phyloP scores from a whole-genome alignment of 1,140 invertebrate species.

The Danaus melanippus region DNA sequence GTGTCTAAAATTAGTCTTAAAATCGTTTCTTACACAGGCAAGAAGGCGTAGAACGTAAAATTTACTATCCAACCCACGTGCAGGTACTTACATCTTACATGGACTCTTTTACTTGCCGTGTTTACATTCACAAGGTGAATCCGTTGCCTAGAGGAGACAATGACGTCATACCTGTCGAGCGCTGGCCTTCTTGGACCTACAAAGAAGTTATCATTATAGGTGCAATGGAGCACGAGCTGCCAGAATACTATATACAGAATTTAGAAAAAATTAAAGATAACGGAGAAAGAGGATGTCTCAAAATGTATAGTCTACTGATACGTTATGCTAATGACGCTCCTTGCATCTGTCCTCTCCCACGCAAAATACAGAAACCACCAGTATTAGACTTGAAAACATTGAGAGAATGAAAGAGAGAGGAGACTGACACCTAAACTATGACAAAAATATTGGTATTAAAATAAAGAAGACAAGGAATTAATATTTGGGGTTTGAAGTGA shows the following conservation, averaged over 20 bases:
- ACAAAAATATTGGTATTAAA: conserved; percentile 8
- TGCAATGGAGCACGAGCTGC: conserved; percentile 44
- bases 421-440: background rate
- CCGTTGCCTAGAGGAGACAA: conserved; percentile 53
- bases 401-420: conserved; percentile 11
- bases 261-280: conserved; percentile 48
- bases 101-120: conserved; percentile 35
- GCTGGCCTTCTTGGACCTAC: conserved; percentile 49
- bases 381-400: conserved; percentile 24
- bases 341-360: conserved; percentile 30
- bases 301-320: conserved; percentile 33
- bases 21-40: conserved; percentile 30
- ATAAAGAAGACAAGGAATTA: background rate
- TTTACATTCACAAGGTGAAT: conserved; percentile 45
- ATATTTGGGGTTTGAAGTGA: background rate
- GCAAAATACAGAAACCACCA: conserved; percentile 22
- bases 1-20: too few species aligned
- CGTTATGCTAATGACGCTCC: conserved; percentile 31
- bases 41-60: conserved; percentile 42
- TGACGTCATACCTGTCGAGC: conserved; percentile 44
- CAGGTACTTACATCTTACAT: conserved; percentile 41
- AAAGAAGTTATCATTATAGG: conserved; percentile 48
- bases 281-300: conserved; percentile 41
- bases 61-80: conserved; percentile 39
- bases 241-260: conserved; percentile 41